Percentiles rank a stretch among this genome's conserved stretches.
phyloP scores from a whole-genome alignment of 2,797 vertebrate genomes.

The Poeciliopsis presidionis region DNA sequence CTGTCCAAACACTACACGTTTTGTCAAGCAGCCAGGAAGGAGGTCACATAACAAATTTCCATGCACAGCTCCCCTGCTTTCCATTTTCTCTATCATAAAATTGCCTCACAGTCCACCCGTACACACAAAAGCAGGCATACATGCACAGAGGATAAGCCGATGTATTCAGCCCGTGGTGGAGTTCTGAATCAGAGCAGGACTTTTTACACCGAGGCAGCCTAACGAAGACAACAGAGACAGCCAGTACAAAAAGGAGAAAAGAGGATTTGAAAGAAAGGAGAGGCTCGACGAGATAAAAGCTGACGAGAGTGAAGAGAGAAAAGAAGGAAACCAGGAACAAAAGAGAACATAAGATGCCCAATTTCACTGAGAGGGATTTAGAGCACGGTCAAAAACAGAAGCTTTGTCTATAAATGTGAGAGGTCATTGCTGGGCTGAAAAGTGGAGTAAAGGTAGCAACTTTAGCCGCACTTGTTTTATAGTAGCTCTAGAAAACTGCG shows the following conservation, averaged over 20 bases:
- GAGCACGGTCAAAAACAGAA: slow-evolving; percentile 75
- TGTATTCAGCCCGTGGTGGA: slow-evolving; percentile 57
- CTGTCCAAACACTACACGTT: slow-evolving; percentile 52
- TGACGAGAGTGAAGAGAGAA: slow-evolving; percentile 40
- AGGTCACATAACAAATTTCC: slow-evolving; percentile 62
- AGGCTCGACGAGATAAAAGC: slow-evolving; percentile 57
- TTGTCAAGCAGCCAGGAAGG: slow-evolving; percentile 60
- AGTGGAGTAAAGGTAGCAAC: slow-evolving; percentile 56
- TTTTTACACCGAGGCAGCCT: slow-evolving; percentile 55
- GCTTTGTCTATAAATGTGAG: slow-evolving; percentile 41
- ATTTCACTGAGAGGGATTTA: slow-evolving; percentile 77
- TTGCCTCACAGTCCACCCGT: slow-evolving; percentile 26
- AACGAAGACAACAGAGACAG: slow-evolving; percentile 63
- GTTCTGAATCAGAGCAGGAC: slow-evolving; percentile 58
- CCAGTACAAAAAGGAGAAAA: slow-evolving; percentile 54
- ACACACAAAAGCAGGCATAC: slow-evolving; percentile 5
- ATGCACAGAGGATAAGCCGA: slow-evolving; percentile 50
- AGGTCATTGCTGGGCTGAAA: slow-evolving; percentile 43
- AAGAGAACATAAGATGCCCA: slow-evolving; percentile 72
- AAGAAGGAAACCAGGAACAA: slow-evolving; percentile 52
- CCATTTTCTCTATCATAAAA: slow-evolving; percentile 42
- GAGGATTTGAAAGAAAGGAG: slow-evolving; percentile 64
- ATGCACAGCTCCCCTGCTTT: slow-evolving; percentile 28
- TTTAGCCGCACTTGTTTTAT: slow-evolving; percentile 61
- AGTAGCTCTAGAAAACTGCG: slow-evolving; percentile 57